Base-by-base conservation (phyloP, 23 tunicate genomes). In the Trididemnum nubilum region DNA sequence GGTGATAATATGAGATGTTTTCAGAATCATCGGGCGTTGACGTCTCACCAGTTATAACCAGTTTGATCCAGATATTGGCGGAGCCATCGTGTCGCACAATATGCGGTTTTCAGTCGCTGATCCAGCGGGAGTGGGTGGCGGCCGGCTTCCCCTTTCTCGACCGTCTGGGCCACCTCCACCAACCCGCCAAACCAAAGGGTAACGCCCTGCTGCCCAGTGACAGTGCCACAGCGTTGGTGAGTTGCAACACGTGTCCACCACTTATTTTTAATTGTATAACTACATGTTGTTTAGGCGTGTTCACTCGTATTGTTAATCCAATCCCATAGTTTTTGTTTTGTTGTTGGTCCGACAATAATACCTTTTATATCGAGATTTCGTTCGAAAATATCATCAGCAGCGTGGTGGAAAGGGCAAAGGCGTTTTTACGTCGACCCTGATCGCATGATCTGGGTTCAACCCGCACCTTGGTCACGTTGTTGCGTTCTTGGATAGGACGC, bases 111-210 rank as follows among this genome's bases (percentile, higher is more conserved):
- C 81, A 82, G 38, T 60, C 84, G 3, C 81, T 91, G 28, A 82
- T 91, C 65, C 97, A 91, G 54, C 75, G 91, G 38, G 97, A 91
- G 36, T 91, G 97, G 97, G 85, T 91, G 25, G 81, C 86, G 51
- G 88, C 77, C n/a, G 87, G 97, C 2, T 85, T 87, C 50, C 97
- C 97, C 15, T 91, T 91, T 44, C 7, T 72, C 0, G 88, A 77
- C 38, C 44, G 87, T 2, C 44, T 90, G 50, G 96, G 96, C 27
- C 89, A 85, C 75, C 27, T 90, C 18, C 25, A 21, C 29, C 96
- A 90, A 85, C 96, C 96, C 2, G 64, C 64, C 33, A 80, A 80
- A 39, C 37, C 78, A 25, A 77, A 77, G 28, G 12, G 79, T 26
- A 88, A 76, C 75, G 72, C 57, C 23, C 63, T 63, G 12, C 28